A percentile compares a stretch with the other conserved stretches of the same genome.
Conservation (phyloP, 2,888 invertebrate genomes). For the Aleiodes testaceus region DNA sequence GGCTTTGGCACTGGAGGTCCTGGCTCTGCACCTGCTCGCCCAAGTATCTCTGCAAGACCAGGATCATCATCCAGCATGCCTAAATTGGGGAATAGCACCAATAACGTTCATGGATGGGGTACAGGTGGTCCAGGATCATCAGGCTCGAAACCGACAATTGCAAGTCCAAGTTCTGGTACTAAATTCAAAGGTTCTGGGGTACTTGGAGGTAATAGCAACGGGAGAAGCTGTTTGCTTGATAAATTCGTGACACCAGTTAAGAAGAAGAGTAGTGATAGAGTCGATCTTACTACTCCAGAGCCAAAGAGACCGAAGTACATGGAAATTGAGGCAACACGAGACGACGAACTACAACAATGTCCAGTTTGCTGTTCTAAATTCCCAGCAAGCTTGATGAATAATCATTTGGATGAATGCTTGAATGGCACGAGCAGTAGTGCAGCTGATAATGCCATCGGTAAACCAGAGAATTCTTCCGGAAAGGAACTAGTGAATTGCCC, state of each 20-base stretch:
- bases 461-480: background rate
- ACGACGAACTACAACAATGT: conserved; percentile 5
- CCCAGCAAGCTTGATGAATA: conserved; percentile 49
- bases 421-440: background rate
- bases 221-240: conserved; percentile 63
- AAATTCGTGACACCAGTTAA: conserved; percentile 50
- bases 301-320: conserved; percentile 22
- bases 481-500: background rate
- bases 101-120: conserved; percentile 65
- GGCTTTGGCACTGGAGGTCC: conserved; percentile 64
- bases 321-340: background rate
- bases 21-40: conserved; percentile 27
- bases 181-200: conserved; percentile 53
- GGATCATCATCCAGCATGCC: conserved; percentile 44
- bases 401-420: conserved; percentile 41
- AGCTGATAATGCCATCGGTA: background rate
- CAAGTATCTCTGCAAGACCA: background rate
- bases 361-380: conserved; percentile 57
- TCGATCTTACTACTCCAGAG: background rate
- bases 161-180: conserved; percentile 11
- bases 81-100: conserved; percentile 62
- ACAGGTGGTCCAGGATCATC: conserved; percentile 58
- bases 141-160: conserved; percentile 26
- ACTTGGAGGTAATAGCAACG: conserved; percentile 57
- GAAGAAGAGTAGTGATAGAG: background rate